Conservation (phyloP, 1,140 invertebrate genomes). For the Charaxes varanes region DNA sequence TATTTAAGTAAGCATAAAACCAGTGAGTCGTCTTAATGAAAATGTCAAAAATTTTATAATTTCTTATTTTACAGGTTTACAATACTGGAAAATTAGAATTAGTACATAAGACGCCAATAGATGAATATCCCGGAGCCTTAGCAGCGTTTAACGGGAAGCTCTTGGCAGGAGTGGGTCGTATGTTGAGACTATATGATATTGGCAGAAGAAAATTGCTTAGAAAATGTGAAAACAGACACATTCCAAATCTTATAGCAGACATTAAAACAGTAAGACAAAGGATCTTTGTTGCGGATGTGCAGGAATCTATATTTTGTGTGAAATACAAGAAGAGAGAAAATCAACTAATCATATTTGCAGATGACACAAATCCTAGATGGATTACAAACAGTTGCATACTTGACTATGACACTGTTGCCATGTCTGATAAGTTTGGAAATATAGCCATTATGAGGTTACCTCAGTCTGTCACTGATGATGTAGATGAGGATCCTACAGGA, state of each 20-base stretch:
- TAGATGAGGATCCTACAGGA: conserved; percentile 99
- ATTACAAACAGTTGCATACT: conserved; percentile 94
- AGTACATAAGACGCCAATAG: conserved; percentile 94
- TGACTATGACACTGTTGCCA: conserved; percentile 97
- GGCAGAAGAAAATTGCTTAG: conserved; percentile 94
- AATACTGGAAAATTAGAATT: conserved; percentile 83
- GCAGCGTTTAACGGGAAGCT: conserved; percentile 94
- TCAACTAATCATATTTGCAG: conserved; percentile 98
- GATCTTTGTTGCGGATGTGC: conserved; percentile 96
- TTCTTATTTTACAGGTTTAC: conserved; percentile 39
- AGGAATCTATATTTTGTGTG: conserved; percentile 97
- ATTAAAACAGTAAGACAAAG: conserved; percentile 95
- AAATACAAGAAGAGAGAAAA: conserved; percentile 97
- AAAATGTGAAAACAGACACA: conserved; percentile 99
- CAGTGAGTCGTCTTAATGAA: too few relatives aligned
- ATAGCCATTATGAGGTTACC: conserved; percentile 93
- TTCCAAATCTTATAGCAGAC: conserved; percentile 95
- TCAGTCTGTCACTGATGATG: conserved; percentile 94
- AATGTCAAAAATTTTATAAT: conserved; percentile 2
- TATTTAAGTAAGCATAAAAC: too few relatives aligned
- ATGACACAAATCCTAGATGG: conserved; percentile 98
- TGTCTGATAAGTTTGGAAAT: conserved; percentile 99
- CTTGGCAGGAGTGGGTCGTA: conserved; percentile 93
- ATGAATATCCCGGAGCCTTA: conserved; percentile 93
- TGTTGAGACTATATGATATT: conserved; percentile 95